Evolutionary conservation across 2,797 vertebrate genomes (phyloP).

Genomic region (Huso huso): DNA sequence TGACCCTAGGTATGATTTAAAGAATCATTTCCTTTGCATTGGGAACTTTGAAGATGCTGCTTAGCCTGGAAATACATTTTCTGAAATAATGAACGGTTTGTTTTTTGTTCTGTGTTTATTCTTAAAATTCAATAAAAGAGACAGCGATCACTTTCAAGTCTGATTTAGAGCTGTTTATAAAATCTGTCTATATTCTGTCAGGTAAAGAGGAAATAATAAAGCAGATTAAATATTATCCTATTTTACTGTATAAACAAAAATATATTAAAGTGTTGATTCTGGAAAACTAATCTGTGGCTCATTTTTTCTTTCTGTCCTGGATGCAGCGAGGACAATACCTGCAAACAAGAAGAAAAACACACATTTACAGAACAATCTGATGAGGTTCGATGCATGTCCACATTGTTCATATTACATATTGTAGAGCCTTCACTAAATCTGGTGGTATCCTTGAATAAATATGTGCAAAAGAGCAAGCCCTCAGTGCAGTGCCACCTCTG

Average conservation of each 20-base stretch:
- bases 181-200: slow-evolving; percentile 38
- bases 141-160: slow-evolving; percentile 49
- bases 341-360: slow-evolving; percentile 15
- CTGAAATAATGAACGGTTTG: too few relatives aligned
- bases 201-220: slow-evolving; percentile 32
- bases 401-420: too few relatives aligned
- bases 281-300: slow-evolving; percentile 38
- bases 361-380: background rate
- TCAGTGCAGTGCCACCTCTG: too few relatives aligned
- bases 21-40: too few relatives aligned
- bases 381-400: too few relatives aligned
- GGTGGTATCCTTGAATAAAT: too few relatives aligned
- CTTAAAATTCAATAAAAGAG: slow-evolving; percentile 46
- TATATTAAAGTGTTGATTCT: slow-evolving; percentile 29
- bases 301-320: slow-evolving; percentile 91
- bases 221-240: slow-evolving; percentile 34
- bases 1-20: too few relatives aligned
- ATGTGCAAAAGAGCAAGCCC: too few relatives aligned
- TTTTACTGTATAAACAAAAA: slow-evolving; percentile 46
- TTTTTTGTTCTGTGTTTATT: slow-evolving; percentile 23
- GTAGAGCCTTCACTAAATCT: too few relatives aligned
- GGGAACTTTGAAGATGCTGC: too few relatives aligned
- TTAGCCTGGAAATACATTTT: too few relatives aligned
- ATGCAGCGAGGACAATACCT: slow-evolving; percentile 96
- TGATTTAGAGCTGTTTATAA: slow-evolving; percentile 39